phyloP scores from a whole-genome alignment of 2,113 vertebrate genomes.

The Epinephelus cyanopodus region DNA sequence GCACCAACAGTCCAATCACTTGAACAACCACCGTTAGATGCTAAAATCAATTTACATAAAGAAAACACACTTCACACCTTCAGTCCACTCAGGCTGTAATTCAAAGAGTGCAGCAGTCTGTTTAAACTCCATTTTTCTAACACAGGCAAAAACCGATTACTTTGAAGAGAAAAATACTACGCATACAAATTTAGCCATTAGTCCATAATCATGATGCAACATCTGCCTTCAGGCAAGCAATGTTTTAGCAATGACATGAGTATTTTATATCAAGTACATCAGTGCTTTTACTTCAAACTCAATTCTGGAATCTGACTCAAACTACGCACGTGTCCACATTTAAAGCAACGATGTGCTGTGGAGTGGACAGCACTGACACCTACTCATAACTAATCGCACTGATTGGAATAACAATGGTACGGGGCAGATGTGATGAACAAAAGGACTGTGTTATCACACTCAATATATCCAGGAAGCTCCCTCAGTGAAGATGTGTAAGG shows the following conservation, averaged over 20 bases:
- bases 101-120: not conserved
- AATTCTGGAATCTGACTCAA: not conserved
- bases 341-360: not conserved
- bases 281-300: not conserved
- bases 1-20: not conserved
- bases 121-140: slow-evolving; percentile 19
- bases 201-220: slow-evolving; percentile 45
- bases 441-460: slow-evolving; percentile 50
- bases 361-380: slow-evolving; percentile 9
- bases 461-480: not conserved
- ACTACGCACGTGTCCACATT: not conserved
- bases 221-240: slow-evolving; percentile 33
- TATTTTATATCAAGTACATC: not conserved
- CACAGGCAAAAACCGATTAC: not conserved
- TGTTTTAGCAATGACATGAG: slow-evolving; percentile 5
- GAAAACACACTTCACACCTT: not conserved
- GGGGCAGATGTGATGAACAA: slow-evolving; percentile 77
- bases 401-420: slow-evolving; percentile 75
- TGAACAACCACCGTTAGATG: not conserved
- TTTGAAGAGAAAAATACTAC: not conserved
- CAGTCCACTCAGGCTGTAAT: not conserved
- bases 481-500: slow-evolving; percentile 26
- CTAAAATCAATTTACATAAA: slow-evolving; percentile 7
- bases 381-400: slow-evolving; percentile 42
- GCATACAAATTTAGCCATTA: slow-evolving; percentile 1